A percentile compares a stretch with the other conserved stretches of the same genome.
phyloP scores from a whole-genome alignment of 2,888 invertebrate species.

The Coenonympha glycerion region DNA sequence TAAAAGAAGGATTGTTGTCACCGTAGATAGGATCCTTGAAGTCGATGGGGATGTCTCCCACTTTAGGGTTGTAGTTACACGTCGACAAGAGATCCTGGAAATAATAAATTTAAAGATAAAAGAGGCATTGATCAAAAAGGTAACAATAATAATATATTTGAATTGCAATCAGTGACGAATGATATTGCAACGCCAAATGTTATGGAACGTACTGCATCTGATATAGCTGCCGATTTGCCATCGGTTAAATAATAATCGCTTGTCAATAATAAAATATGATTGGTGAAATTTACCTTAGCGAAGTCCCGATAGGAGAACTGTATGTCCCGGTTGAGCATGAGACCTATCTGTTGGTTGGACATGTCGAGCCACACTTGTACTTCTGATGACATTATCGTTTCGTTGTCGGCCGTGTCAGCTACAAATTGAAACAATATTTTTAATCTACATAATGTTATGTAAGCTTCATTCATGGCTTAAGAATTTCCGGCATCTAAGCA shows the following conservation, averaged over 20 bases:
- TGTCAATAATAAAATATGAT: background rate
- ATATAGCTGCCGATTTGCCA: too few relatives aligned
- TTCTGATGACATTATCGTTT: conserved; percentile 90
- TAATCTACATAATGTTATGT: background rate
- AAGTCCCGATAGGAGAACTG: conserved; percentile 91
- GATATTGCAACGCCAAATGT: too few relatives aligned
- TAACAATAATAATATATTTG: background rate
- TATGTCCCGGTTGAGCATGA: conserved; percentile 90
- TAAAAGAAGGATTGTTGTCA: conserved; percentile 91
- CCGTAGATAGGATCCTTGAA: conserved; percentile 93
- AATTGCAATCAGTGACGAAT: background rate
- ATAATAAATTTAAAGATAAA: background rate
- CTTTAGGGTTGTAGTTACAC: conserved; percentile 87
- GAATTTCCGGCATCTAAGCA: too few relatives aligned
- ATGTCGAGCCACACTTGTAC: conserved; percentile 93
- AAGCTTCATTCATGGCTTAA: too few relatives aligned
- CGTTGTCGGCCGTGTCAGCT: conserved; percentile 87
- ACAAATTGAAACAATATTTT: conserved; percentile 9
- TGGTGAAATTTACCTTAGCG: conserved; percentile 72
- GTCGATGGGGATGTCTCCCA: conserved; percentile 92
- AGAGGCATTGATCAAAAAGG: too few relatives aligned
- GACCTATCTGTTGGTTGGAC: conserved; percentile 96
- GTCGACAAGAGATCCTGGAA: conserved; percentile 79
- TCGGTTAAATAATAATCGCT: too few relatives aligned
- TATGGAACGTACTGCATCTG: too few relatives aligned